Base-by-base conservation (phyloP, 2,113 vertebrate species). In the Eira barbara region DNA sequence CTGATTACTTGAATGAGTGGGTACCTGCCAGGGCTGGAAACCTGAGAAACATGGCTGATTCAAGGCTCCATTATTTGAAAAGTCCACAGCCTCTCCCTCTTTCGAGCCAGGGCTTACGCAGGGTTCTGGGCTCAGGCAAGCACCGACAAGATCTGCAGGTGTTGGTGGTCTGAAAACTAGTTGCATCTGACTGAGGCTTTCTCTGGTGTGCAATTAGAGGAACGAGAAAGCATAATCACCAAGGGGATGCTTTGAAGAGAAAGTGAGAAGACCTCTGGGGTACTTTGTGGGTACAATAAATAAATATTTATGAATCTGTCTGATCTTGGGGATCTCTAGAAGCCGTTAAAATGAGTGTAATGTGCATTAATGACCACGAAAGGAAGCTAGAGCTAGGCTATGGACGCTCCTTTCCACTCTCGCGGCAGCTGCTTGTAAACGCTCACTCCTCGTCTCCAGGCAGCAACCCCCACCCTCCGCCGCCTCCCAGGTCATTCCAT, bases 141-240 rank as follows among this genome's bases (percentile, higher is more conserved):
- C 14, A 1, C 21, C 29, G 18, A 55, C 61, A 87, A 25, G 94
- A 52, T n/a, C 67, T 34, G 57, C 94, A 97, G 95, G 47, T 94
- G 86, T 45, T 31, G 34, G 34, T 9, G 55, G 80, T 65, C 55
- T 80, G 59, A 89, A 78, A 52, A 69, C 73, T 2, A 61, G 84
- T 17, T 89, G 67, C 23, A 29, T 27, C 80, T 87, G 67, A 80
- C 47, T 15, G 55, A 74, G 17, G 65, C n/a, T 92, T 89, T 91
- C 91, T 83, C 92, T 29, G 86, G 45, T n/a, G 42, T 86, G 63
- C 92, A 89, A 94, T 90, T 91, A 98, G 69, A 96, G 65, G 84
- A 93, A 93, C 12, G 92, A 94, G 76, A 71, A 78, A 59, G 61
- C 80, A 95, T 63, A 27, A 76, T 25, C 86, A 27, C 73, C 52